These are phyloP conservation scores for Nomada ruficornis DNA, from an alignment of 2,888 invertebrate genomes.

Conservation along the genomic window DNA sequence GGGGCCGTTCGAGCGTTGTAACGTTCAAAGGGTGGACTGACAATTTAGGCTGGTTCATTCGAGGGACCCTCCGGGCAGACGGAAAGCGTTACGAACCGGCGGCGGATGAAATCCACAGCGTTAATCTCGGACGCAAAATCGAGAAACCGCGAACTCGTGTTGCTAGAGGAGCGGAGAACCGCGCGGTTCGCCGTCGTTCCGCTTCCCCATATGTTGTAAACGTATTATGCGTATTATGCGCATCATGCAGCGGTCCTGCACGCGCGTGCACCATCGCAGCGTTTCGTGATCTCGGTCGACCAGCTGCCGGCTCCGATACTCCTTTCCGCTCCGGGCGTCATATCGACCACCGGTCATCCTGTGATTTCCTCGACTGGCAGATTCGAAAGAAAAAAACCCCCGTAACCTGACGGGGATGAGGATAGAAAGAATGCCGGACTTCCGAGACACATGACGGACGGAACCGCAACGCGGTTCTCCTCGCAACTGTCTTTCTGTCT, in stretches of 20 bases:
- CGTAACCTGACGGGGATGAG: neutral
- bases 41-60: neutral
- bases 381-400: conserved; percentile 43
- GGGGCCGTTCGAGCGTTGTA: too few relatives aligned
- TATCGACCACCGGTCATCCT: conserved; percentile 70
- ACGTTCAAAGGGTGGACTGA: neutral
- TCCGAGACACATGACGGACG: conserved; percentile 78
- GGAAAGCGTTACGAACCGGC: conserved; percentile 1
- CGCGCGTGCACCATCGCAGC: conserved; percentile 35
- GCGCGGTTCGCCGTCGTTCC: conserved; percentile 13
- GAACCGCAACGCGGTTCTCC: conserved; percentile 77
- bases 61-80: neutral
- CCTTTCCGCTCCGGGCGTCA: conserved; percentile 64
- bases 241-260: conserved; percentile 43
- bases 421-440: conserved; percentile 55
- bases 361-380: conserved; percentile 71
- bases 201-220: conserved; percentile 61
- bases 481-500: conserved; percentile 60
- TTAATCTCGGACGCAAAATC: conserved; percentile 59
- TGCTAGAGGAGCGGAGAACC: conserved; percentile 17
- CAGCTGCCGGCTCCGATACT: conserved; percentile 72
- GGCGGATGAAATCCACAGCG: conserved; percentile 19
- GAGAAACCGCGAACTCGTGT: conserved; percentile 62
- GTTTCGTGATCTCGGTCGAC: conserved; percentile 66
- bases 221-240: conserved; percentile 23